A percentile compares a stretch with the other conserved stretches of the same genome.
Conservation (phyloP, 2,888 invertebrate species). For the Drosophila setosimentum region DNA sequence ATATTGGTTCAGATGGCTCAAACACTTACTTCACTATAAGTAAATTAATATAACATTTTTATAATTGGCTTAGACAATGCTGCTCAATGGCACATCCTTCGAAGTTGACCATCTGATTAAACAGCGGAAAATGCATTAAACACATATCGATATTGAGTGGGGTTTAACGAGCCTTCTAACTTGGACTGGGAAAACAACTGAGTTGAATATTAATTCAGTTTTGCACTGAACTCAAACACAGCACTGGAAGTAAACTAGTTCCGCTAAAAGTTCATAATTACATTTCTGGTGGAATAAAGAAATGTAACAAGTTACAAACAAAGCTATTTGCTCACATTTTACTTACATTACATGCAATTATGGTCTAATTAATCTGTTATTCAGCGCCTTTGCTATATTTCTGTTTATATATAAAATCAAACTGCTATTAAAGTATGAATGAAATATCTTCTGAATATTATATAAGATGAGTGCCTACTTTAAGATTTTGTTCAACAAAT, state of each 20-base stretch:
- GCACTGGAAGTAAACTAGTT: constrained; percentile 17
- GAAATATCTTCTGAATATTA: neutral
- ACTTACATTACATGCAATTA: neutral
- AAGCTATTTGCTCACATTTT: constrained; percentile 10
- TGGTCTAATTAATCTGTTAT: constrained; percentile 17
- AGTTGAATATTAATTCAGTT: constrained; percentile 10
- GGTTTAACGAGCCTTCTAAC: neutral
- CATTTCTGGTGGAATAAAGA: constrained; percentile 25
- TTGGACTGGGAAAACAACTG: constrained; percentile 18
- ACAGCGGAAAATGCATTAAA: constrained; percentile 24
- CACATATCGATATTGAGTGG: neutral
- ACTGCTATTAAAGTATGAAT: neutral
- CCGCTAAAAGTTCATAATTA: constrained; percentile 31
- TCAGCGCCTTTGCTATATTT: neutral
- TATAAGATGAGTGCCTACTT: neutral
- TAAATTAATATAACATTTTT: constrained; percentile 5
- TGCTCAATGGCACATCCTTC: neutral
- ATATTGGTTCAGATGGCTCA: constrained; percentile 61
- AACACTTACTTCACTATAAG: constrained; percentile 14
- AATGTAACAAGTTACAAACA: constrained; percentile 14
- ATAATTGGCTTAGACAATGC: constrained; percentile 4
- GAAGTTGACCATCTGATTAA: constrained; percentile 39
- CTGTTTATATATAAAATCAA: neutral
- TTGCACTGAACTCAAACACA: constrained; percentile 6
- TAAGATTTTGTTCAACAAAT: neutral